phyloP scores from a whole-genome alignment of 2,113 vertebrate genomes.

The Tenrec ecaudatus region DNA sequence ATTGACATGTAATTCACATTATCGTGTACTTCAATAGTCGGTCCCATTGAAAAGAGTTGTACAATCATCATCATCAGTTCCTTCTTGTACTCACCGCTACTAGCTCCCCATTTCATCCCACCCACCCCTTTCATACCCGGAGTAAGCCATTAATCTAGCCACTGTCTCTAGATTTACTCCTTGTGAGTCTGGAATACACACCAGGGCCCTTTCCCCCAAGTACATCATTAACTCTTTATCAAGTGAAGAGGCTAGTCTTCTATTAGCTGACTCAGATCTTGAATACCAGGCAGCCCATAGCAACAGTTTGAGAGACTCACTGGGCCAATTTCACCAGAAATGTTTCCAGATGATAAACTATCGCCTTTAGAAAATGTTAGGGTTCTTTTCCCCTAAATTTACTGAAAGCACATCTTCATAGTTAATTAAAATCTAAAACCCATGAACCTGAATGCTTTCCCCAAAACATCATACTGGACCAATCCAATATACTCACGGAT shows the following conservation, averaged over 20 bases:
- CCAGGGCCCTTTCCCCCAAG: not conserved
- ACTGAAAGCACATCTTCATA: not conserved
- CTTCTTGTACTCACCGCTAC: too few species aligned
- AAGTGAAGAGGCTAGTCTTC: not conserved
- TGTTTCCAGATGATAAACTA: not conserved
- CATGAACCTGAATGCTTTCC: accelerated
- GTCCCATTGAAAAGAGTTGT: too few species aligned
- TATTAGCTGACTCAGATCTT: not conserved
- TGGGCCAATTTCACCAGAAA: constrained; percentile 45
- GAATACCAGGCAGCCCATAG: not conserved
- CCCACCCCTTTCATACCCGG: too few species aligned
- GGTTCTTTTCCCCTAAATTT: not conserved
- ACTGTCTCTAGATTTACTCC: not conserved
- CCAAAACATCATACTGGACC: not conserved
- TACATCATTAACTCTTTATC: not conserved
- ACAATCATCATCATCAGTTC: too few species aligned
- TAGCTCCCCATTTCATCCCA: too few species aligned
- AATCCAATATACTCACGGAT: constrained; percentile 92
- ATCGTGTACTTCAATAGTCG: too few species aligned
- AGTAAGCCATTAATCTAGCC: too few species aligned
- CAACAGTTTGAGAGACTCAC: not conserved
- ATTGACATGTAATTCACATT: too few species aligned
- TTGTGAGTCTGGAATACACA: not conserved
- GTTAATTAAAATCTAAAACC: constrained; percentile 22
- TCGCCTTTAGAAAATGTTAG: not conserved